Percentiles rank a stretch among this genome's conserved stretches.
Conservation (phyloP, 2,113 vertebrate genomes). For the Paramormyrops kingsleyae region DNA sequence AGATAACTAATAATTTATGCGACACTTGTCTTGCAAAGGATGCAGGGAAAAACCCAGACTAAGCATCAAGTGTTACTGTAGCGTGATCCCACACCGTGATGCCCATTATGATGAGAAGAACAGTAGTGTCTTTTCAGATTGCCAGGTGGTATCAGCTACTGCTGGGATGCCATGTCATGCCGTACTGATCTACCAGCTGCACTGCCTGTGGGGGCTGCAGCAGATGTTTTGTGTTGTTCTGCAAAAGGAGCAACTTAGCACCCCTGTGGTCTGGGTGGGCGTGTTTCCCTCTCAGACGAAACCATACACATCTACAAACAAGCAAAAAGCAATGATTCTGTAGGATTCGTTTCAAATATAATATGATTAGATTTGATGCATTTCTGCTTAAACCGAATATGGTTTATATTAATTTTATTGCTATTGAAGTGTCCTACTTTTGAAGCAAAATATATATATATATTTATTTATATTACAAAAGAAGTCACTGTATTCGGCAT, state of each 20-base stretch:
- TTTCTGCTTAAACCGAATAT: background rate
- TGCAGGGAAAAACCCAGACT: background rate
- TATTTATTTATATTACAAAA: background rate
- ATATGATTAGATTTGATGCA: background rate
- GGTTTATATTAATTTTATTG: background rate
- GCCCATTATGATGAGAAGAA: background rate
- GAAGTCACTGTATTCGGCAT: background rate
- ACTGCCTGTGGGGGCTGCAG: background rate
- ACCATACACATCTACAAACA: background rate
- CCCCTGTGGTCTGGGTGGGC: background rate
- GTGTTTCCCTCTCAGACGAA: background rate
- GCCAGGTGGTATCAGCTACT: background rate
- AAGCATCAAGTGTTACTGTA: background rate
- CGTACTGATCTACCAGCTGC: background rate
- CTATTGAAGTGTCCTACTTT: background rate
- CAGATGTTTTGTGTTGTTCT: background rate
- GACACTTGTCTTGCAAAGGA: background rate
- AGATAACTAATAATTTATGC: background rate
- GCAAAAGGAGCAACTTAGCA: background rate
- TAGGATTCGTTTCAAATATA: background rate
- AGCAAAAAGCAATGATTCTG: background rate
- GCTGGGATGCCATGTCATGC: background rate
- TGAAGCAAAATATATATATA: background rate
- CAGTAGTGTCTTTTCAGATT: background rate
- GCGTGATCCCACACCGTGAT: background rate